Percentiles rank a stretch among this genome's conserved stretches.
Conservation (phyloP, 1,140 invertebrate genomes). For the Saccostrea cuccullata region DNA sequence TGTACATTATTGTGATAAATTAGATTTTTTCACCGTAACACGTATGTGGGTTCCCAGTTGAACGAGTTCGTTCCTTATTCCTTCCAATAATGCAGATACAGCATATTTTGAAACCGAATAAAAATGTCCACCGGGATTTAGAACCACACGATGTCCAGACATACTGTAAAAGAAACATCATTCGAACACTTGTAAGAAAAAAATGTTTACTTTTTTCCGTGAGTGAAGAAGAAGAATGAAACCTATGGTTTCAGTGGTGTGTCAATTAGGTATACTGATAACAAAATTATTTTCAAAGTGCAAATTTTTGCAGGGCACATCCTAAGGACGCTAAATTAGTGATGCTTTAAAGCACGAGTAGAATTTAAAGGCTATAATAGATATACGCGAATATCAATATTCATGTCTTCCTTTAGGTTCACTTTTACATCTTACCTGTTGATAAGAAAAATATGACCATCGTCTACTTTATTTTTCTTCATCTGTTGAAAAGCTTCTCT, state of each 20-base stretch:
- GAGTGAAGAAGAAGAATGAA: not conserved
- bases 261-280: too few relatives aligned
- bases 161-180: slow-evolving; percentile 41
- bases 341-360: too few relatives aligned
- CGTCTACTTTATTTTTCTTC: slow-evolving; percentile 81
- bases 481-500: slow-evolving; percentile 85
- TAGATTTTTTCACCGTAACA: slow-evolving; percentile 75
- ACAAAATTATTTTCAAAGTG: too few relatives aligned
- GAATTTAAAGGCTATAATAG: too few relatives aligned
- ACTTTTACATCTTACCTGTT: slow-evolving; percentile 76
- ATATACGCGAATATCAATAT: too few relatives aligned
- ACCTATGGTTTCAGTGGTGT: too few relatives aligned
- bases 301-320: too few relatives aligned
- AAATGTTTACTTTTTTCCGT: slow-evolving; percentile 62
- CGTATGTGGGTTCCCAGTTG: slow-evolving; percentile 82
- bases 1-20: too few relatives aligned
- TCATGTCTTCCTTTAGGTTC: too few relatives aligned
- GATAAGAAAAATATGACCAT: slow-evolving; percentile 86
- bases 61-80: slow-evolving; percentile 83
- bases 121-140: slow-evolving; percentile 75
- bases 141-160: slow-evolving; percentile 62
- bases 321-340: too few relatives aligned
- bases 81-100: slow-evolving; percentile 83
- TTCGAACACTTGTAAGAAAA: not conserved
- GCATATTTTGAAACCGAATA: slow-evolving; percentile 86